Evolutionary conservation across 2,888 invertebrate species (phyloP).

Genomic region (Prosopocoilus inquinatus): DNA sequence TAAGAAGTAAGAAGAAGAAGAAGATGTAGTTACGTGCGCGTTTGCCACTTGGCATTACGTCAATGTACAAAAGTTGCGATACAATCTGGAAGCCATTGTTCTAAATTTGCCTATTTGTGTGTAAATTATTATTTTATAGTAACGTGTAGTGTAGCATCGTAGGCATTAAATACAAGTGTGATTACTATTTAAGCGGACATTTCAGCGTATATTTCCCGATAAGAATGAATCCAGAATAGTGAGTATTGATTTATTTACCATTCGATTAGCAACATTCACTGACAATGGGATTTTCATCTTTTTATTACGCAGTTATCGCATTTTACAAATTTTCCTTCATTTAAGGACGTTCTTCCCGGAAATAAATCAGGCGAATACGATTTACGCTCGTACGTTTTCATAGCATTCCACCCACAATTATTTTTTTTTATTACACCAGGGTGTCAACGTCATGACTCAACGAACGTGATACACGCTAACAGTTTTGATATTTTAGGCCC

Average conservation of each 20-base stretch:
- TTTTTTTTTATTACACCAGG: constrained; percentile 13
- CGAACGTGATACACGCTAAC: too few species aligned
- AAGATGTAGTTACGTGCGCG: constrained; percentile 30
- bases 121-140: constrained; percentile 34
- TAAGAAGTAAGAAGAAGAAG: constrained; percentile 15
- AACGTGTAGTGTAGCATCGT: constrained; percentile 25
- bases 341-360: neutral
- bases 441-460: constrained; percentile 33
- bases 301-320: constrained; percentile 37
- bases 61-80: constrained; percentile 38
- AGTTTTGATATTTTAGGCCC: too few species aligned
- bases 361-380: too few species aligned
- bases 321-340: neutral
- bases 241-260: constrained; percentile 57
- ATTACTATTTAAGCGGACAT: constrained; percentile 13
- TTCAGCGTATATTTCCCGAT: constrained; percentile 3
- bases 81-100: constrained; percentile 45
- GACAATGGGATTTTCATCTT: constrained; percentile 39
- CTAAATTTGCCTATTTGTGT: constrained; percentile 45
- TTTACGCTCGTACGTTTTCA: too few species aligned
- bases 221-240: constrained; percentile 80
- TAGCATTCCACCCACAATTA: constrained; percentile 36
- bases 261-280: constrained; percentile 32
- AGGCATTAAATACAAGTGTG: constrained; percentile 11
- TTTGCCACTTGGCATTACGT: constrained; percentile 46